Evolutionary conservation across 2,113 vertebrate genomes (phyloP), one percentile per base, ranked within the genome.

Genomic region (Dissostichus mawsoni): DNA sequence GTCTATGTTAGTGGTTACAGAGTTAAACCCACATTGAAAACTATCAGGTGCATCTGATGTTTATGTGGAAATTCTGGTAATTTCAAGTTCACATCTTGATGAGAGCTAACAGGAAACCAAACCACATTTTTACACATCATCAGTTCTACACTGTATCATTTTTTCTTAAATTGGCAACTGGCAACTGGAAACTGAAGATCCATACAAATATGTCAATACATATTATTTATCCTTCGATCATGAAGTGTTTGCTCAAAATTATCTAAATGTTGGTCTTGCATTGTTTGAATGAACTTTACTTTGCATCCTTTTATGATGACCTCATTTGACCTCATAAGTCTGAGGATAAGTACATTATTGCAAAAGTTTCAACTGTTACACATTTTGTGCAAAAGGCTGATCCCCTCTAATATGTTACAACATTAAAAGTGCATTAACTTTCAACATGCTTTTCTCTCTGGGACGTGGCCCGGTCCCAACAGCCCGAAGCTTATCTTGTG

Each of bases 41-140:
- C 50, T 8, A 71, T 45, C 51, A 74, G 55, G 13, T 58, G 52
- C 83, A 71, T 76, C 64, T 77, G 62, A 0, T 69, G 52, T 47
- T 79, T 55, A 80, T 69, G 45, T 63, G 64, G 76, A 41, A 36
- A 50, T 73, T 74, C 63, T 70, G 64, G 67, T 65, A 57, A 75
- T 74, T 70, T 53, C 11, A 50, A 67, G 14, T 11, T 11, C 12
- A 68, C 6, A 18, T 66, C 29, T 61, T 70, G 53, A 74, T 62
- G 23, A 84, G 20, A 74, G 2, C 20, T 58, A 56, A 69, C 76
- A 63, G 67, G 75, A 80, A 86, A 73, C 23, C 52, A 44, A 12
- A 69, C 33, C 58, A 70, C 69, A 73, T 25, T 14, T 74, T 74
- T 56, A 51, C 74, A 71, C 68, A 64, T 48, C 29, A 29, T 51